Evolutionary conservation across 2,113 vertebrate species (phyloP).

Genomic region (Stegostoma tigrinum): DNA sequence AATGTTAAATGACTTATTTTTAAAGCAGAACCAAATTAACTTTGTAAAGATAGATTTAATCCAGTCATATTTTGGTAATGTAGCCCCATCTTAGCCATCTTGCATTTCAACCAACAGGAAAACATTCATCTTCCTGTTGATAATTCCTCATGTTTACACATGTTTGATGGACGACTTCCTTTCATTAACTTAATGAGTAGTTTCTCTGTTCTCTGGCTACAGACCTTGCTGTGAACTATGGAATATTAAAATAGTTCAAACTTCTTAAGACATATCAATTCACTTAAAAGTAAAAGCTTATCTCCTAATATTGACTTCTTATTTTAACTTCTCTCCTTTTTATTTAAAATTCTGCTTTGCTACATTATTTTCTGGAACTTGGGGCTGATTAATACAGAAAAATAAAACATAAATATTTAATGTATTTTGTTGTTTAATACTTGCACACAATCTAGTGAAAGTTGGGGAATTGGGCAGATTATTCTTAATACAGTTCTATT

Average conservation of each 20-base stretch:
- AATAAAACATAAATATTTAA: neutral
- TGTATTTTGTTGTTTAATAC: neutral
- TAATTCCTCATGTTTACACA: constrained; percentile 25
- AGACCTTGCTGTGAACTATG: constrained; percentile 20
- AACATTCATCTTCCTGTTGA: constrained; percentile 29
- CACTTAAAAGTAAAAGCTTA: neutral
- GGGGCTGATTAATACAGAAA: neutral
- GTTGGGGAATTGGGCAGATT: neutral
- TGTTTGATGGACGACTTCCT: constrained; percentile 20
- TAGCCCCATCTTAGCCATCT: neutral
- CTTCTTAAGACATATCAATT: neutral
- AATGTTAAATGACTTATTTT: neutral
- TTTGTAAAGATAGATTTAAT: neutral
- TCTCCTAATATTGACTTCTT: neutral
- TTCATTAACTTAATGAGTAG: constrained; percentile 29
- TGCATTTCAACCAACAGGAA: neutral
- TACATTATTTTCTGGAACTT: neutral
- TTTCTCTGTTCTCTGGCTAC: neutral
- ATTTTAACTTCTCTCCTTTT: neutral
- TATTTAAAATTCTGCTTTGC: neutral
- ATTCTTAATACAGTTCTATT: neutral
- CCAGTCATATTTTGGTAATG: neutral
- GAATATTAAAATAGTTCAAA: constrained; percentile 12
- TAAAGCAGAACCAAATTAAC: neutral
- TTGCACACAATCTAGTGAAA: neutral